Evolutionary conservation across 2,888 invertebrate species (phyloP).

Genomic region (Andrena marginata): DNA sequence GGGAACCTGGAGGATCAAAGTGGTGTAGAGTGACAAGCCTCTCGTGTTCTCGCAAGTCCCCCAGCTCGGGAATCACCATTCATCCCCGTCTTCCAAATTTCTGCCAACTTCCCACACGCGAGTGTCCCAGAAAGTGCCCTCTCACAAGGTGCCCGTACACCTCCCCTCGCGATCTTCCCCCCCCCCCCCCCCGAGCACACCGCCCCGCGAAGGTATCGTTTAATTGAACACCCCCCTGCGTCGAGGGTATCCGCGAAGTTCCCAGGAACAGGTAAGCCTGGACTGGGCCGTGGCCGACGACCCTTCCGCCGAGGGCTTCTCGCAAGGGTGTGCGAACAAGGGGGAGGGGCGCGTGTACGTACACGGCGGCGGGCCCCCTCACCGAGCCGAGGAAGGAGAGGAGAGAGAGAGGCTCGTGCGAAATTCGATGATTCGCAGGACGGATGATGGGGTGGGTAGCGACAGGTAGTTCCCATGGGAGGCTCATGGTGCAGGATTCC

Average conservation of each 20-base stretch:
- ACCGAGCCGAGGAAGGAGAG: constrained; percentile 11
- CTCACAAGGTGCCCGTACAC: neutral
- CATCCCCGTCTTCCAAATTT: neutral
- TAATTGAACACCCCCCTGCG: constrained; percentile 32
- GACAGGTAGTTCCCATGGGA: constrained; percentile 83
- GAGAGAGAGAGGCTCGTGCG: constrained; percentile 74
- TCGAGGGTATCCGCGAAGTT: constrained; percentile 62
- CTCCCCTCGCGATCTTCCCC: neutral
- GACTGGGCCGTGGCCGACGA: constrained; percentile 52
- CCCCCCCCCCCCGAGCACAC: neutral
- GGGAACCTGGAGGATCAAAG: no score
- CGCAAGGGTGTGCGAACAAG: constrained; percentile 52
- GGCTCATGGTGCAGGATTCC: constrained; percentile 77
- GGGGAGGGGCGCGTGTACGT: constrained; percentile 10
- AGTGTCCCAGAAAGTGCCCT: neutral
- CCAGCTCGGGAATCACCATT: neutral
- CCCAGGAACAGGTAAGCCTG: constrained; percentile 75
- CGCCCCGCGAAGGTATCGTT: neutral
- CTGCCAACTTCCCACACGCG: neutral
- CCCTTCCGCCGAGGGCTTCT: constrained; percentile 52
- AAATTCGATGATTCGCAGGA: constrained; percentile 74
- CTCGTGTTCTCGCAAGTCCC: neutral
- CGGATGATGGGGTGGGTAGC: constrained; percentile 70
- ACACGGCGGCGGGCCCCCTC: constrained; percentile 16
- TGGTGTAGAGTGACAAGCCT: neutral